Percentiles rank a stretch among this genome's conserved stretches.
phyloP scores from a whole-genome alignment of 1,140 invertebrate genomes.

The Dendroctonus valens region DNA sequence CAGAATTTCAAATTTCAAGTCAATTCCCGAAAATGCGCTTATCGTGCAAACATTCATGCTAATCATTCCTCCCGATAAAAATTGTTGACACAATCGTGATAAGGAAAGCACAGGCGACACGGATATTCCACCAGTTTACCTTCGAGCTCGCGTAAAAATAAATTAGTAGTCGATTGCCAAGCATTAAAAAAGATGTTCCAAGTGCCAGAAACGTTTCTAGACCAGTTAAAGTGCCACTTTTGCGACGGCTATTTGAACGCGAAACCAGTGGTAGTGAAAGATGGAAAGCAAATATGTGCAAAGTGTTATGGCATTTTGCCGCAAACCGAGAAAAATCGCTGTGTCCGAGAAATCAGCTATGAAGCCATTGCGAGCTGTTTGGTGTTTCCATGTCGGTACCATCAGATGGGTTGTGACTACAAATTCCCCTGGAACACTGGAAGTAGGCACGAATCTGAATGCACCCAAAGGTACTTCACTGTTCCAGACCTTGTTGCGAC shows the following conservation, averaged over 20 bases:
- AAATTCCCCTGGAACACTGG: conserved; percentile 11
- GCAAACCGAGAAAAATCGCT: conserved; percentile 14
- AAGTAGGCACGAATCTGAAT: conserved; percentile 19
- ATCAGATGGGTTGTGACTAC: conserved; percentile 25
- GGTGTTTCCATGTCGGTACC: conserved; percentile 29
- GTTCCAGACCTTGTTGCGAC: conserved; percentile 14
- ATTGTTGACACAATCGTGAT: conserved; percentile 21
- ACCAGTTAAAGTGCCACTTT: conserved; percentile 14
- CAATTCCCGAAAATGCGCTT: too few species aligned
- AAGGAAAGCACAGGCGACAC: conserved; percentile 12
- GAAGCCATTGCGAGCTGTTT: conserved; percentile 22
- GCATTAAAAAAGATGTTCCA: conserved; percentile 8
- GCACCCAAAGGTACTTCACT: conserved; percentile 20
- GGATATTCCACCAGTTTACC: conserved; percentile 21
- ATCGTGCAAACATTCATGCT: too few species aligned
- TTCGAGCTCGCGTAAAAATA: conserved; percentile 24
- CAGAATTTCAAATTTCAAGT: too few species aligned
- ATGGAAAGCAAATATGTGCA: conserved; percentile 23
- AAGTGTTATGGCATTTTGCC: conserved; percentile 29
- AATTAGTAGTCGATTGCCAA: conserved; percentile 14
- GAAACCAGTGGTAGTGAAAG: conserved; percentile 15
- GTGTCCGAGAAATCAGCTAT: conserved; percentile 13
- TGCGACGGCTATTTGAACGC: conserved; percentile 24
- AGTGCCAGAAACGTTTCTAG: conserved; percentile 11
- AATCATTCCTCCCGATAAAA: conserved; percentile 1